Base-by-base conservation (phyloP, 2,113 vertebrate species). In the Capra hircus region DNA sequence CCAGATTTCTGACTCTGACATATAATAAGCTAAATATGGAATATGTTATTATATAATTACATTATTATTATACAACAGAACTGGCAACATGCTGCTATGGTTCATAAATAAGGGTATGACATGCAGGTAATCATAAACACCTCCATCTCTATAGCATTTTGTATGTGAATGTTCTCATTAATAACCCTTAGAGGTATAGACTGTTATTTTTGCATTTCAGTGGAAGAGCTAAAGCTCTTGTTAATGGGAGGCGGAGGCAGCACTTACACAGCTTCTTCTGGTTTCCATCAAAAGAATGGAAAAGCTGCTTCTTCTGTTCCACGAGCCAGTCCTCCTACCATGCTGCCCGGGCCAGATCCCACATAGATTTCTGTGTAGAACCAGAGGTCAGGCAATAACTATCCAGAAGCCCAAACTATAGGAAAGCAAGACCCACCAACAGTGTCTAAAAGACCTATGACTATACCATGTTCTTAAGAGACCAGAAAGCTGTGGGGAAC, bases 1-100 rank as follows among this genome's bases (percentile, higher is more conserved):
- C 74, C 98, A 98, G 93, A 98, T 96, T 96, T 93, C 91, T 43
- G 36, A 77, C 86, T 96, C 88, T 80, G 91, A 81, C 93, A 81
- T 93, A 43, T 74, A 96, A 93, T 74, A 94, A 97, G 50, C 91
- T 87, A 89, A 95, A 94, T 60, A 57, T 50, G 95, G 95, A 94
- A 83, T 53, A 13, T 60, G 91, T 97, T 98, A 78, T 90, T 97
- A 83, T 21, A 83, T 83, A 95, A 96, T 97, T 96, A 95, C 50
- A 91, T 55, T 96, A 92, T 95, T 92, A 97, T 94, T 96, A 95
- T 87, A 86, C 80, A 94, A 33, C 86, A 91, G 93, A 93, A 53
- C 86, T 48, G 89, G 81, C 33, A 50, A 89, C 89, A 40, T 25
- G 50, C 88, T 94, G 82, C 89, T 5, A 11, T 2, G n/a, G 78